Base-by-base conservation (phyloP, 2,797 vertebrate species). In the Columba guinea region DNA sequence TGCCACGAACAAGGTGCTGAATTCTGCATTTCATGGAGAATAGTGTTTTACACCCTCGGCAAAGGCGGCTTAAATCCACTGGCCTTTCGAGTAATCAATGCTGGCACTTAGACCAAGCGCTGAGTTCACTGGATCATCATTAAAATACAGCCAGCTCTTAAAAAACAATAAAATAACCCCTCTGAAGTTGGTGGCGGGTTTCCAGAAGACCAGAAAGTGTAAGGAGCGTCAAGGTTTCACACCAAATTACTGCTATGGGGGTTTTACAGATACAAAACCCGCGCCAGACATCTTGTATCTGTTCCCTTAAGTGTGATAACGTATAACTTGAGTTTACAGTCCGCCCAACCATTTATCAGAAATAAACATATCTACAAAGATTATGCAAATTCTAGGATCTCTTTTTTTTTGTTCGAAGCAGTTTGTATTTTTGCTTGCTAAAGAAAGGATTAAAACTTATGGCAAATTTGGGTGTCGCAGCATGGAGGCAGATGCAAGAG, bases 241-340 rank as follows among this genome's bases (percentile, higher is more conserved):
- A 28, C 23, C 32, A 35, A 58, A 67, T 44, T 24, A n/a, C 52
- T 26, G 19, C 6, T 55, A 19, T 3, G 49, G 30, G 49, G 9
- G 13, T 46, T 62, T 67, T 60, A 13, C 30, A 56, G 69, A 3
- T 7, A 18, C 55, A 80, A 68, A 5, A 4, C 3, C 26, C 49
- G 19, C 1, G 3, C 63, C 88, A 82, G 46, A 26, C 11, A 27
- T 28, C 59, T 1, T 2, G 3, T 6, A 18, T 13, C 30, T 13
- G 30, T 8, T 64, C 73, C 6, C 56, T 18, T 11, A 15, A 46
- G 77, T 2, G 53, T 3, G n/a, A 37, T 19, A 1, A 37, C 58
- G 58, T 0, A 2, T 2, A 56, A 15, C 62, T 8, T 20, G 34
- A 46, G 32, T 19, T 7, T 1, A 0, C 28, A 20, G 27, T 4